A percentile compares a stretch with the other conserved stretches of the same genome.
These are phyloP conservation scores for Cosmopolites sordidus DNA, from an alignment of 2,888 invertebrate genomes.

Conservation along the genomic window DNA sequence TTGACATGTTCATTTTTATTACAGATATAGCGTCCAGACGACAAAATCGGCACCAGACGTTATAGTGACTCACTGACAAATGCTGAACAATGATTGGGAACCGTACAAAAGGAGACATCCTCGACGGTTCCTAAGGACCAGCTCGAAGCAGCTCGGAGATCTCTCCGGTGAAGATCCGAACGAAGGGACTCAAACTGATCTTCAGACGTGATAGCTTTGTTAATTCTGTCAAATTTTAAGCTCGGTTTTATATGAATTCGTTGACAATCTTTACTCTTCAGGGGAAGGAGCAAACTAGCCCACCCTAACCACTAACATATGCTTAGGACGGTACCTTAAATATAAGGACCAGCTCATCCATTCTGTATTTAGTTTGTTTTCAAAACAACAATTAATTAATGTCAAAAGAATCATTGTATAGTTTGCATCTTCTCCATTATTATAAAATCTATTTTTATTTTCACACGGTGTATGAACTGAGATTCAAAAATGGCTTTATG, in stretches of 20 bases:
- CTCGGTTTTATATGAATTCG: conserved; percentile 12
- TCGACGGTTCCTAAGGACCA: conserved; percentile 45
- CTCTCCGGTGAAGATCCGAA: conserved; percentile 28
- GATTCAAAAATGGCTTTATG: too few species aligned
- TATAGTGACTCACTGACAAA: conserved; percentile 77
- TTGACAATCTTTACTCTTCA: conserved; percentile 13
- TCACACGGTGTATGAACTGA: too few species aligned
- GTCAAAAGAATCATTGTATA: too few species aligned
- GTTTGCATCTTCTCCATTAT: too few species aligned
- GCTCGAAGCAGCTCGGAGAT: neutral
- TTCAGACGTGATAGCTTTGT: conserved; percentile 4
- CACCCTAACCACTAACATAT: too few species aligned
- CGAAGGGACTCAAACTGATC: conserved; percentile 44
- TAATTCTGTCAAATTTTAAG: conserved; percentile 14
- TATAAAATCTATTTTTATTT: too few species aligned
- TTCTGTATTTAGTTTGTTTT: too few species aligned
- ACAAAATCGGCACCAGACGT: conserved; percentile 88
- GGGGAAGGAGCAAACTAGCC: too few species aligned
- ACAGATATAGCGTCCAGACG: conserved; percentile 77
- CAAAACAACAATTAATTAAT: too few species aligned
- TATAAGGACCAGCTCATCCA: too few species aligned
- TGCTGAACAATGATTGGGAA: conserved; percentile 54
- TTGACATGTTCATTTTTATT: too few species aligned
- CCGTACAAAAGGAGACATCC: conserved; percentile 56
- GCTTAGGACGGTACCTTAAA: too few species aligned